Percentiles rank a stretch among this genome's conserved stretches.
phyloP scores from a whole-genome alignment of 2,113 vertebrate species.

The Calyptommatus sinebrachiatus region DNA sequence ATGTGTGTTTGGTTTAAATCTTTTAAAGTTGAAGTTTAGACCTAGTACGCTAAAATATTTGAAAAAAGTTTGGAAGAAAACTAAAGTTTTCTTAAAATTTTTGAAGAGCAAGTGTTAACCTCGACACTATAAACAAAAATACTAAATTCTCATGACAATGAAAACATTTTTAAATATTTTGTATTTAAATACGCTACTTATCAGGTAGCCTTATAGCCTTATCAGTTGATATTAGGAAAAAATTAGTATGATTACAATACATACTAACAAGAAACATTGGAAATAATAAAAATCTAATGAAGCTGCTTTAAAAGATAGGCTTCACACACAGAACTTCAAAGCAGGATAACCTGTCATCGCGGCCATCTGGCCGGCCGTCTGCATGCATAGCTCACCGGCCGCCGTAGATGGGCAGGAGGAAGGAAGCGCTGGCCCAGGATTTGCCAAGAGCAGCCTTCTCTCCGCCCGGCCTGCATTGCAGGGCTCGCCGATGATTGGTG shows the following conservation, averaged over 20 bases:
- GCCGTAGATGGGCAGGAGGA: too few species aligned
- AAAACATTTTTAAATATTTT: slow-evolving; percentile 42
- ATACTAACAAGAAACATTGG: neutral
- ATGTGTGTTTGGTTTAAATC: neutral
- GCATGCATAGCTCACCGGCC: too few species aligned
- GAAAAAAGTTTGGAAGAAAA: slow-evolving; percentile 6
- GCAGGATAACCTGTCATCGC: too few species aligned
- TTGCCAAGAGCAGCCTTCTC: too few species aligned
- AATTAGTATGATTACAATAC: neutral
- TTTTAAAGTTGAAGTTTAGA: slow-evolving; percentile 23
- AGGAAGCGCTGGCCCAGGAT: too few species aligned
- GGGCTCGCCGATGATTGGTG: too few species aligned
- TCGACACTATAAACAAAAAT: slow-evolving; percentile 34
- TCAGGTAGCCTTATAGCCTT: too few species aligned
- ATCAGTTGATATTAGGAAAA: slow-evolving; percentile 3
- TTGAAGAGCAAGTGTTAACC: slow-evolving; percentile 31
- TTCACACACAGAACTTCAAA: too few species aligned
- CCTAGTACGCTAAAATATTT: slow-evolving; percentile 27
- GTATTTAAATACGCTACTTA: neutral
- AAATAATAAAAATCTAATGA: too few species aligned
- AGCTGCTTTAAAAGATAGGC: too few species aligned
- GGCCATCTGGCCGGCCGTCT: too few species aligned
- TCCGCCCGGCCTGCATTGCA: too few species aligned
- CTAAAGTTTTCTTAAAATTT: slow-evolving; percentile 15
- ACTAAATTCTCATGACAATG: slow-evolving; percentile 14